Evolutionary conservation across 2,888 invertebrate species (phyloP).

Genomic region (Pammene aurita): DNA sequence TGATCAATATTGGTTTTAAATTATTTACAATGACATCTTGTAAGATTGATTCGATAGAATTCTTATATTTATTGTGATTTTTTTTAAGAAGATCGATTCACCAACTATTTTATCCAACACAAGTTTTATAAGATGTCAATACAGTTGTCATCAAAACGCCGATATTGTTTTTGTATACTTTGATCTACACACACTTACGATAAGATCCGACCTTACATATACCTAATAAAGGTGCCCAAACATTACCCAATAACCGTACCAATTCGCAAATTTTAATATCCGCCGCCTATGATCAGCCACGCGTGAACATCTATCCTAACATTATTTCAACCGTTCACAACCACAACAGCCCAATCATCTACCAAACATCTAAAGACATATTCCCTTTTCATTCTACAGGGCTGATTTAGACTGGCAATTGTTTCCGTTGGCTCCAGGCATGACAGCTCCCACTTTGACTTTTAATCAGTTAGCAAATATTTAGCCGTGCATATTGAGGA

Average conservation of each 20-base stretch:
- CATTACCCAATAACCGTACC: constrained; percentile 28
- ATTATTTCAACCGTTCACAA: constrained; percentile 57
- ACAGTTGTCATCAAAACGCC: no score
- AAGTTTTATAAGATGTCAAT: no score
- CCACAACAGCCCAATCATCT: neutral
- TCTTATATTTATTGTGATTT: neutral
- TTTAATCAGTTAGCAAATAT: constrained; percentile 81
- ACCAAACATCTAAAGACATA: neutral
- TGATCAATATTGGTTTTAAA: constrained; percentile 50
- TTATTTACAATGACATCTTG: constrained; percentile 19
- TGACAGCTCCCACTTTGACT: constrained; percentile 70
- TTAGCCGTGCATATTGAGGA: constrained; percentile 77
- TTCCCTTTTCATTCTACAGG: neutral
- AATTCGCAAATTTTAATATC: constrained; percentile 38
- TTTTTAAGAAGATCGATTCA: neutral
- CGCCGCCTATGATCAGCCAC: constrained; percentile 70
- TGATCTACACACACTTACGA: neutral
- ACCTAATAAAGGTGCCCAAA: constrained; percentile 16
- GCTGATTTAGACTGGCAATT: constrained; percentile 62
- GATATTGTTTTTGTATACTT: neutral
- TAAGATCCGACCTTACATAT: neutral
- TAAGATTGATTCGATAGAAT: neutral
- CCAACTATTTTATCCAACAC: no score
- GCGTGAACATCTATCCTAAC: constrained; percentile 74
- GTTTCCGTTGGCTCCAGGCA: constrained; percentile 68